Conservation (phyloP, 1,140 invertebrate genomes). For the Atopsyche davidsoni region DNA sequence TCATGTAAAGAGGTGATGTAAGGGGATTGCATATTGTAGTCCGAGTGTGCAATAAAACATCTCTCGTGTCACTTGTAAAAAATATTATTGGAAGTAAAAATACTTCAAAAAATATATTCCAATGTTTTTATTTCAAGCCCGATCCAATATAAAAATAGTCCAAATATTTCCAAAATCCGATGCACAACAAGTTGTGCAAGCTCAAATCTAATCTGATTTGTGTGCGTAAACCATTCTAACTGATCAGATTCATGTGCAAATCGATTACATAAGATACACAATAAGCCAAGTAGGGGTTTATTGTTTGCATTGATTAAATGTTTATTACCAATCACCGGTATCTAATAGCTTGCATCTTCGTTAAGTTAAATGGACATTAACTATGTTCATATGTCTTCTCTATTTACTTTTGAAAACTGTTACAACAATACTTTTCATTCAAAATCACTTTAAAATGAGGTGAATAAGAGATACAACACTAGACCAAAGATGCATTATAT, state of each 20-base stretch:
- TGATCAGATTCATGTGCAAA: not conserved
- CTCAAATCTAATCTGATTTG: not conserved
- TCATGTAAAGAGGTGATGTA: not conserved
- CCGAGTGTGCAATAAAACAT: conserved; percentile 8
- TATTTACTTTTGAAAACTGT: too few relatives aligned
- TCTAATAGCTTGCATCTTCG: too few relatives aligned
- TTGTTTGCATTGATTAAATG: too few relatives aligned
- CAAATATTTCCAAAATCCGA: not conserved
- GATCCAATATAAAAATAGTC: not conserved
- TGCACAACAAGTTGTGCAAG: not conserved
- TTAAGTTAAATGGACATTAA: too few relatives aligned
- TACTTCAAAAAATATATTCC: conserved; percentile 7
- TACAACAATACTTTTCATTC: too few relatives aligned
- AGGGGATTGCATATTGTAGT: conserved; percentile 29
- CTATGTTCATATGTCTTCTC: too few relatives aligned
- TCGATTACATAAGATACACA: too few relatives aligned
- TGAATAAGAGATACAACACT: too few relatives aligned
- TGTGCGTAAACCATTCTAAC: not conserved
- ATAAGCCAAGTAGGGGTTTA: too few relatives aligned
- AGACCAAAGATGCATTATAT: too few relatives aligned
- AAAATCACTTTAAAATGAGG: too few relatives aligned
- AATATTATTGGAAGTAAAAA: conserved; percentile 10
- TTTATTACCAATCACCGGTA: too few relatives aligned
- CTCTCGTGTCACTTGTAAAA: conserved; percentile 5
- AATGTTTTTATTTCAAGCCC: not conserved